Evolutionary conservation across 2,888 invertebrate species (phyloP).

Genomic region (Stegana nigrithorax): DNA sequence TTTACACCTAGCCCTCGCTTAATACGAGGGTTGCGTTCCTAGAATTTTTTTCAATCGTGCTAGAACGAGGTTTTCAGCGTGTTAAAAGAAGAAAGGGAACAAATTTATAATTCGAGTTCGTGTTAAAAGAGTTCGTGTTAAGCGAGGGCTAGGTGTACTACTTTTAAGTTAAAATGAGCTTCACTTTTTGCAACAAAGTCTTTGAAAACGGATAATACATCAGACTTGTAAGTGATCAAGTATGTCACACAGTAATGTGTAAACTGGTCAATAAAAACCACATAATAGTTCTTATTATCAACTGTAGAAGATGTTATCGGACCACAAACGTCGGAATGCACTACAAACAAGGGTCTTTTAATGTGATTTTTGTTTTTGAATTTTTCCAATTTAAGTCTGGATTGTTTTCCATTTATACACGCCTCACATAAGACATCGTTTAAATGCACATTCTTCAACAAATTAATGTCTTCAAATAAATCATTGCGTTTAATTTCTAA

Average conservation of each 20-base stretch:
- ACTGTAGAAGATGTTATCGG: slow-evolving; percentile 41
- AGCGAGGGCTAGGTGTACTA: no score
- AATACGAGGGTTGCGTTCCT: no score
- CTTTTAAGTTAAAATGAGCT: background rate
- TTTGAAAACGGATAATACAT: slow-evolving; percentile 14
- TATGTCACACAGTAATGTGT: background rate
- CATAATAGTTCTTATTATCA: slow-evolving; percentile 55
- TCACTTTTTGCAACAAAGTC: slow-evolving; percentile 20
- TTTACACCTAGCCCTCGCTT: no score
- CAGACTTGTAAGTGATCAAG: background rate
- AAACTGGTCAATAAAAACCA: slow-evolving; percentile 31
- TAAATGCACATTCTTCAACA: slow-evolving; percentile 22
- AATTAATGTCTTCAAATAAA: slow-evolving; percentile 29
- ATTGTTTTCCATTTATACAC: slow-evolving; percentile 59
- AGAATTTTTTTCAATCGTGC: no score
- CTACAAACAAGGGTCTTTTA: slow-evolving; percentile 52
- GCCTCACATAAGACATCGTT: slow-evolving; percentile 49
- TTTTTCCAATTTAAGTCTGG: slow-evolving; percentile 52
- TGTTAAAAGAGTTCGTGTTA: no score
- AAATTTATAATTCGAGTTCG: no score
- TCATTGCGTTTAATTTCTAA: slow-evolving; percentile 31
- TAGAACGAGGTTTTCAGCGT: no score
- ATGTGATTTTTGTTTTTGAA: slow-evolving; percentile 41
- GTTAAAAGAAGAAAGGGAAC: no score
- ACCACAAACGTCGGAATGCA: slow-evolving; percentile 52